Conservation (phyloP, 2,888 invertebrate species). For the Drepanosiphum platanoidis region DNA sequence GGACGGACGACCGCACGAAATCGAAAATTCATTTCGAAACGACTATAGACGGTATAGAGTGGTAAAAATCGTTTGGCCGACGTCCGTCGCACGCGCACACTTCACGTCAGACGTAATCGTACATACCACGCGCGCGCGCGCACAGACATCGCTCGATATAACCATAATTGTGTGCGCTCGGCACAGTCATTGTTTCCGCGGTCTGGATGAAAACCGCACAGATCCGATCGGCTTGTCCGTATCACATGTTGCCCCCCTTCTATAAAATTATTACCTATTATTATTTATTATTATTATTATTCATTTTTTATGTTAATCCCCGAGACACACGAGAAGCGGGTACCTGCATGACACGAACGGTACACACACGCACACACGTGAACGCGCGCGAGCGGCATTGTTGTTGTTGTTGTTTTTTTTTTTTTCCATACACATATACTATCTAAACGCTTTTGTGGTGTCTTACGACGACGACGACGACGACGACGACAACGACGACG, state of each 20-base stretch:
- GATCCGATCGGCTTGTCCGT: constrained; percentile 28
- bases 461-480: constrained; percentile 23
- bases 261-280: background rate
- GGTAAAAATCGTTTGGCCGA: background rate
- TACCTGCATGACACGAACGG: constrained; percentile 55
- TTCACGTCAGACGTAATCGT: background rate
- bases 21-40: background rate
- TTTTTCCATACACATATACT: background rate
- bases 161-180: background rate
- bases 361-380: background rate
- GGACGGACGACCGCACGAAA: too few relatives aligned
- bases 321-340: constrained; percentile 52
- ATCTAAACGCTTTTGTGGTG: constrained; percentile 44
- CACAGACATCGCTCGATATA: background rate
- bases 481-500: background rate
- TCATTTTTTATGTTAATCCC: constrained; percentile 43
- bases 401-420: constrained; percentile 46
- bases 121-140: background rate
- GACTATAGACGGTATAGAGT: too few relatives aligned
- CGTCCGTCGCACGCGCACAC: background rate
- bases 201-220: constrained; percentile 36
- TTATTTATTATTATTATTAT: constrained; percentile 25
- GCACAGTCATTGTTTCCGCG: constrained; percentile 18
- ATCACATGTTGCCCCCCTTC: background rate
- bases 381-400: background rate